Conservation (phyloP, 2,113 vertebrate genomes). For the Holacanthus passer region DNA sequence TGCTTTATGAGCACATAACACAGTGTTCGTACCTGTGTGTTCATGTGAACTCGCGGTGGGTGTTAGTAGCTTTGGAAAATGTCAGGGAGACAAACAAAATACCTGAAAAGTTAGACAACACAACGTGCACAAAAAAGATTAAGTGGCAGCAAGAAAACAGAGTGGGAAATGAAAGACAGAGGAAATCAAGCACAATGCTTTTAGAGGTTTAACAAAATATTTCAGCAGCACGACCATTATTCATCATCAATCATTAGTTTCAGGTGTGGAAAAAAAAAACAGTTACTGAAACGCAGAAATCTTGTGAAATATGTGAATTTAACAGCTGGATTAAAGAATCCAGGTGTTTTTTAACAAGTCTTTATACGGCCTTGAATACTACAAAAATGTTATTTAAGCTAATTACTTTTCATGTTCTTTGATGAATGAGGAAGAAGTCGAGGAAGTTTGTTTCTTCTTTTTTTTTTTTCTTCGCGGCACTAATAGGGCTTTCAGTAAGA, state of each 20-base stretch:
- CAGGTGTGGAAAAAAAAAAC: conserved; percentile 41
- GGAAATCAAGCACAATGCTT: conserved; percentile 11
- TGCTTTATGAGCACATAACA: neutral
- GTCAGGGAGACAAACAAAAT: neutral
- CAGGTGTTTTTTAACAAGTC: conserved; percentile 55
- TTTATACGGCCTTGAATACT: conserved; percentile 29
- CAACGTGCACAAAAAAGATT: neutral
- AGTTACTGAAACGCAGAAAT: conserved; percentile 26
- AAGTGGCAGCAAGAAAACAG: conserved; percentile 1
- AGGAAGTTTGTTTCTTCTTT: conserved; percentile 33
- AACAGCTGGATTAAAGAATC: conserved; percentile 15
- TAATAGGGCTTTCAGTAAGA: conserved; percentile 72
- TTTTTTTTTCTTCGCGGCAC: conserved; percentile 18
- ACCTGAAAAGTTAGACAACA: neutral
- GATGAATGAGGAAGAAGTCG: conserved; percentile 37
- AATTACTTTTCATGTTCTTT: conserved; percentile 57
- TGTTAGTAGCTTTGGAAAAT: conserved; percentile 1
- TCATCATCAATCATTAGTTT: conserved; percentile 22
- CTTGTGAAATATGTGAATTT: conserved; percentile 18
- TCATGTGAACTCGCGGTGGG: neutral
- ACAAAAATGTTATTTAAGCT: conserved; percentile 41
- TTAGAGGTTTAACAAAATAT: conserved; percentile 15
- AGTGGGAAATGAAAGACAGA: neutral
- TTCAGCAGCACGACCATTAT: neutral
- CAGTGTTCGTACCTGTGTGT: neutral